Conservation (phyloP, 2,888 invertebrate genomes). For the Drosophila cognata region DNA sequence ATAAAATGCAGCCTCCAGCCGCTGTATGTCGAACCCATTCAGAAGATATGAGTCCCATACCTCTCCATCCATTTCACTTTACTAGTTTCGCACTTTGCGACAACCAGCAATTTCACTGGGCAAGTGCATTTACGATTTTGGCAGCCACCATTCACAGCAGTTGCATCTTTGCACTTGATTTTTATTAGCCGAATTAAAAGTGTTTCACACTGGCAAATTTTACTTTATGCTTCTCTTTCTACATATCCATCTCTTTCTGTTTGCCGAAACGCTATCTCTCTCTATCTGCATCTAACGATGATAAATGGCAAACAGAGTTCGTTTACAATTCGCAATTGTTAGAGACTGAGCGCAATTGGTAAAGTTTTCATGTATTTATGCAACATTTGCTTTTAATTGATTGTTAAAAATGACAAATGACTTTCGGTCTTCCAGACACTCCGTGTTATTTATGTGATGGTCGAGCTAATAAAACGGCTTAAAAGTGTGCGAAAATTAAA, state of each 20-base stretch:
- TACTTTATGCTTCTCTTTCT: slow-evolving; percentile 5
- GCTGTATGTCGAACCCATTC: slow-evolving; percentile 8
- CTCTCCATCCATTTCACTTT: slow-evolving; percentile 1
- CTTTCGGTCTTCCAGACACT: slow-evolving; percentile 29
- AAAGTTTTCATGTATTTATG: slow-evolving; percentile 75
- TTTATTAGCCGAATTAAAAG: slow-evolving; percentile 48
- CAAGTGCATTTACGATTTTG: slow-evolving; percentile 34
- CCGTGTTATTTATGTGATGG: slow-evolving; percentile 62
- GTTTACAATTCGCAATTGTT: slow-evolving; percentile 56
- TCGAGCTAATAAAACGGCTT: slow-evolving; percentile 71
- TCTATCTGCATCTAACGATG: slow-evolving; percentile 53
- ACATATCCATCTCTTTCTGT: neutral
- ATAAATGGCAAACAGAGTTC: slow-evolving; percentile 55
- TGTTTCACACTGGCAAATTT: slow-evolving; percentile 27
- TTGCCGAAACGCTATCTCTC: neutral
- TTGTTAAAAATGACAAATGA: slow-evolving; percentile 78
- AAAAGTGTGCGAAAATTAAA: slow-evolving; percentile 52
- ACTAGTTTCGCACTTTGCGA: slow-evolving; percentile 3
- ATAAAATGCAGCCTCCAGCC: slow-evolving; percentile 40
- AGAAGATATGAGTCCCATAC: slow-evolving; percentile 1
- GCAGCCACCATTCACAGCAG: slow-evolving; percentile 30
- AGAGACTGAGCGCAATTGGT: slow-evolving; percentile 26
- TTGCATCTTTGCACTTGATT: slow-evolving; percentile 45
- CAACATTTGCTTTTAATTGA: slow-evolving; percentile 80
- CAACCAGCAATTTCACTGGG: slow-evolving; percentile 3